These are phyloP conservation scores for Noctilio leporinus DNA, from an alignment of 2,113 vertebrate species.

Conservation along the genomic window DNA sequence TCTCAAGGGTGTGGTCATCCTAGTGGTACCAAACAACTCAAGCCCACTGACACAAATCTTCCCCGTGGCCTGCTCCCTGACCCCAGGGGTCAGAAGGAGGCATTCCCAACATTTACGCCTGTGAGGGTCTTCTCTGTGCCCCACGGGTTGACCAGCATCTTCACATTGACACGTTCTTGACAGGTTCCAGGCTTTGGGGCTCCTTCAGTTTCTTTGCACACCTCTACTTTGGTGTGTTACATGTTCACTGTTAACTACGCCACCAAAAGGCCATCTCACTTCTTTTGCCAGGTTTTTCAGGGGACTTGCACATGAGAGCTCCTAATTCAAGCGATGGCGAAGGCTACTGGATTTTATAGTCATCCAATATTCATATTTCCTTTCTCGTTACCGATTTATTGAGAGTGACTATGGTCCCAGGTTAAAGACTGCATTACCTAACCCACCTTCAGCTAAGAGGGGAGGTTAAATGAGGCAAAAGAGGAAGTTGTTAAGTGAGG, in stretches of 20 bases:
- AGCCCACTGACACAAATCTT: not conserved
- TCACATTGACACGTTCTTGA: fast-evolving
- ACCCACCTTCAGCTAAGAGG: not conserved
- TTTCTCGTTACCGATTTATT: not conserved
- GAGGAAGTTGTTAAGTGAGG: not conserved
- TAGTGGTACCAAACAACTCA: not conserved
- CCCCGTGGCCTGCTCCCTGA: not conserved
- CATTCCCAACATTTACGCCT: fast-evolving
- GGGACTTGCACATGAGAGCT: not conserved
- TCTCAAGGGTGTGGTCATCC: not conserved
- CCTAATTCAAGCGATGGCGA: not conserved
- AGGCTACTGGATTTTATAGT: not conserved
- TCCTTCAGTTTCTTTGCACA: not conserved
- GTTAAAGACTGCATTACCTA: not conserved
- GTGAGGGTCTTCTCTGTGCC: not conserved
- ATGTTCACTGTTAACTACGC: not conserved
- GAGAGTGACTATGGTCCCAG: not conserved
- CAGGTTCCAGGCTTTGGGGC: not conserved
- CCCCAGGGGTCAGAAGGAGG: not conserved
- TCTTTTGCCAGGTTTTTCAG: not conserved
- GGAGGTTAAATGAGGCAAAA: not conserved
- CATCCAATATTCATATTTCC: not conserved
- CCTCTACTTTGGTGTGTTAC: not conserved
- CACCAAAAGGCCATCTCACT: not conserved
- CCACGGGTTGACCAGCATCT: not conserved